These are phyloP conservation scores for Pipistrellus kuhlii DNA, from an alignment of 2,797 vertebrate genomes.

Conservation along the genomic window DNA sequence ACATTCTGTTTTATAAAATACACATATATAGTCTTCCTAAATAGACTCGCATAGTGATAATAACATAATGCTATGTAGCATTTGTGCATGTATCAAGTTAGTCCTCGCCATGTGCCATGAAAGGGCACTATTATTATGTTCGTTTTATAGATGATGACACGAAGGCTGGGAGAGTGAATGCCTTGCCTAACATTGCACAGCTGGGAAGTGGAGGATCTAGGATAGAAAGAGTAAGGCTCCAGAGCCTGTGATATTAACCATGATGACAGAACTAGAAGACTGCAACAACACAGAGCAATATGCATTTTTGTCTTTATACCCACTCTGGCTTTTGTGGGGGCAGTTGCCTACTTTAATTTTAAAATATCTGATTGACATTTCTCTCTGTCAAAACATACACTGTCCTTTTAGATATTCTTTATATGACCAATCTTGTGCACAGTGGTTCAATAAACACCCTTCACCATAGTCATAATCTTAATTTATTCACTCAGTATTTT, in stretches of 20 bases:
- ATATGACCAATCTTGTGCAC: not conserved
- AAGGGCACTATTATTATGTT: not conserved
- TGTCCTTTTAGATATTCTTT: not conserved
- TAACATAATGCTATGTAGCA: not conserved
- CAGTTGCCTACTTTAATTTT: not conserved
- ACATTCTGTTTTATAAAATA: constrained; percentile 6
- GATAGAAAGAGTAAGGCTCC: not conserved
- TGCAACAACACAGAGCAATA: too few relatives aligned
- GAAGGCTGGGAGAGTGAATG: not conserved
- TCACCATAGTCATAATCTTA: not conserved
- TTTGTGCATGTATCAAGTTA: not conserved
- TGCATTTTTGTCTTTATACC: too few relatives aligned
- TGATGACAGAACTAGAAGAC: too few relatives aligned
- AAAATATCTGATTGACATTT: not conserved
- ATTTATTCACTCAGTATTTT: not conserved
- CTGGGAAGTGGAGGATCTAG: not conserved
- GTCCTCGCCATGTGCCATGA: not conserved
- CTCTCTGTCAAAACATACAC: not conserved
- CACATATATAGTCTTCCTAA: not conserved
- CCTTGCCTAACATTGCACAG: not conserved
- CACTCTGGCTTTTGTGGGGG: too few relatives aligned
- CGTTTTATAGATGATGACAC: not conserved
- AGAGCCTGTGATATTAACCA: not conserved
- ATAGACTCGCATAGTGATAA: not conserved
- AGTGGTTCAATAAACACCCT: not conserved